phyloP scores from a whole-genome alignment of 2,797 vertebrate species.

The Characodon lateralis region DNA sequence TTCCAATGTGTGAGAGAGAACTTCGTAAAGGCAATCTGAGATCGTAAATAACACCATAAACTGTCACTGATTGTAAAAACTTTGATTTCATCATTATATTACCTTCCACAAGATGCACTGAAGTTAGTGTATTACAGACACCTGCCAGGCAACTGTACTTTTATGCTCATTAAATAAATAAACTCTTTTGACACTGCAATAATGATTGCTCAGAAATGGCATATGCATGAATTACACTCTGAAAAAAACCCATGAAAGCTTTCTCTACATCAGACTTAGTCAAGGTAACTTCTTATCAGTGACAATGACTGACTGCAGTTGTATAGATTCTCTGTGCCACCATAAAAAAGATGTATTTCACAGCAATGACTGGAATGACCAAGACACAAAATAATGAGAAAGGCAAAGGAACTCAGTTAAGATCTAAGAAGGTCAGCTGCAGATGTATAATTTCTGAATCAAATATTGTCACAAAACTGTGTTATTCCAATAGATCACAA shows the following conservation, averaged over 20 bases:
- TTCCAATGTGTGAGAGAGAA: not conserved
- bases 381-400: not conserved
- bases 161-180: not conserved
- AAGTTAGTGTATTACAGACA: not conserved
- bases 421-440: not conserved
- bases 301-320: not conserved
- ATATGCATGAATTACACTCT: not conserved
- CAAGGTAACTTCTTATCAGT: not conserved
- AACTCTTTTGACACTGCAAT: not conserved
- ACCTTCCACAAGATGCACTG: not conserved
- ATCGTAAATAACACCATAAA: not conserved
- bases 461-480: not conserved
- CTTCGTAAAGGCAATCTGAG: not conserved
- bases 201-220: not conserved
- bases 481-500: not conserved
- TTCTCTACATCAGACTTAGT: not conserved
- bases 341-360: not conserved
- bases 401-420: not conserved
- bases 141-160: not conserved
- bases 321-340: not conserved
- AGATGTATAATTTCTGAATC: not conserved
- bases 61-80: slow-evolving; percentile 3
- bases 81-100: slow-evolving; percentile 13
- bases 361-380: not conserved
- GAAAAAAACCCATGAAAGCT: not conserved